Evolutionary conservation across 1,140 invertebrate genomes (phyloP).

Genomic region (Drosophila hydei): DNA sequence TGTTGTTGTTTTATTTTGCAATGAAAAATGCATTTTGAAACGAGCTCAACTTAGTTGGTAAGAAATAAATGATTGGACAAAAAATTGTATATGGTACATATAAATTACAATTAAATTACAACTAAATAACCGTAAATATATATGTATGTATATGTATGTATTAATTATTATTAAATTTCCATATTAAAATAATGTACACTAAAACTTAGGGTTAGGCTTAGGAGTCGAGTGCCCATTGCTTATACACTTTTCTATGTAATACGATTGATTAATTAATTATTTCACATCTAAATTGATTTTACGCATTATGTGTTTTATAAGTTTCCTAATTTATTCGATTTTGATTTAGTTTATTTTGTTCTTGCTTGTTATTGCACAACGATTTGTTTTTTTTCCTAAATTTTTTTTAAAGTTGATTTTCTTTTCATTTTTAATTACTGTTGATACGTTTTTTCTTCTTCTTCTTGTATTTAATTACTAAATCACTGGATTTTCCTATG

Average conservation of each 20-base stretch:
- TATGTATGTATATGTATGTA: slow-evolving; percentile 1
- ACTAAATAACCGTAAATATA: slow-evolving; percentile 72
- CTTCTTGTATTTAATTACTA: slow-evolving; percentile 58
- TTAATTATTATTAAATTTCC: slow-evolving; percentile 42
- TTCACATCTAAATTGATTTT: too few species aligned
- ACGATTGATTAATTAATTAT: slow-evolving; percentile 55
- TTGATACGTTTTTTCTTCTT: slow-evolving; percentile 65
- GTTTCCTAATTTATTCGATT: slow-evolving; percentile 5
- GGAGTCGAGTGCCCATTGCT: slow-evolving; percentile 65
- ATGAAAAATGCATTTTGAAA: slow-evolving; percentile 55
- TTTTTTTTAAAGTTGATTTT: slow-evolving; percentile 26
- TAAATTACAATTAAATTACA: slow-evolving; percentile 68
- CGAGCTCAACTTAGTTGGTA: slow-evolving; percentile 50
- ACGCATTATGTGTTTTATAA: slow-evolving; percentile 35
- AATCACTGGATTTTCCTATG: slow-evolving; percentile 68
- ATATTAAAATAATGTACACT: slow-evolving; percentile 49
- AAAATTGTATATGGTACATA: slow-evolving; percentile 64
- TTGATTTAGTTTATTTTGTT: slow-evolving; percentile 31
- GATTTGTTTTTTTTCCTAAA: slow-evolving; percentile 32
- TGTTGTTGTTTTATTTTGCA: not conserved
- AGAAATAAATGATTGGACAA: slow-evolving; percentile 44
- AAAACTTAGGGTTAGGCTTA: slow-evolving; percentile 62
- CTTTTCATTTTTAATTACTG: slow-evolving; percentile 35
- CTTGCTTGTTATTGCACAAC: slow-evolving; percentile 61
- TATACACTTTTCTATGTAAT: slow-evolving; percentile 39